phyloP scores from a whole-genome alignment of 2,888 invertebrate genomes.

The Chloromyia formosa region DNA sequence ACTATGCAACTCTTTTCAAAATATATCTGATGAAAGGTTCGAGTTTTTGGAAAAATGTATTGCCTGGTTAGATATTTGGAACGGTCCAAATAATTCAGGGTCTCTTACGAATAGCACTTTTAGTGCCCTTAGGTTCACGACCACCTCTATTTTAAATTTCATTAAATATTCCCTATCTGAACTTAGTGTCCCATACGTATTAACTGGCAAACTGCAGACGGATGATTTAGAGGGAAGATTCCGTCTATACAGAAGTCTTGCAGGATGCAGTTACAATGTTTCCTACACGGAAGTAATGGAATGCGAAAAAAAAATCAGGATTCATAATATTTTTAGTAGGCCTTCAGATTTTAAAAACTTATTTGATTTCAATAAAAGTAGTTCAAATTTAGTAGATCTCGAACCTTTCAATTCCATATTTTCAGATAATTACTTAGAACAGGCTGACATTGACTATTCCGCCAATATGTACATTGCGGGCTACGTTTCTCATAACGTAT shows the following conservation, averaged over 20 bases:
- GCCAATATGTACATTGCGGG: not conserved
- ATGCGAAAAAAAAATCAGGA: not conserved
- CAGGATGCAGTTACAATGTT: not conserved
- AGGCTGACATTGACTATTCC: not conserved
- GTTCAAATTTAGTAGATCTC: too few relatives aligned
- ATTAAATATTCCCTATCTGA: not conserved
- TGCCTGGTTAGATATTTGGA: too few relatives aligned
- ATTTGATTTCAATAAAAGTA: too few relatives aligned
- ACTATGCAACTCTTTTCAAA: too few relatives aligned
- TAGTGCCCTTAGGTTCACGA: not conserved
- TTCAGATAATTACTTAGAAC: too few relatives aligned
- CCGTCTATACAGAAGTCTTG: conserved; percentile 12
- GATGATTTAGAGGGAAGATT: conserved; percentile 14
- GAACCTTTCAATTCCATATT: too few relatives aligned
- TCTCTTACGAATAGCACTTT: not conserved
- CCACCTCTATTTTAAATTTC: not conserved
- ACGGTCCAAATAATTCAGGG: not conserved
- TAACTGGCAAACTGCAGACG: conserved; percentile 11
- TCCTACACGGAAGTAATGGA: not conserved
- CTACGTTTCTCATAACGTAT: not conserved
- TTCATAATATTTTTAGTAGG: not conserved
- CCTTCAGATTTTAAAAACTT: not conserved
- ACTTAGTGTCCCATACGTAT: not conserved
- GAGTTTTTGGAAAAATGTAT: too few relatives aligned
- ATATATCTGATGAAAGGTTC: too few relatives aligned